Percentiles rank a stretch among this genome's conserved stretches.
Evolutionary conservation across 2,113 vertebrate species (phyloP).

Genomic region (Pipa parva): DNA sequence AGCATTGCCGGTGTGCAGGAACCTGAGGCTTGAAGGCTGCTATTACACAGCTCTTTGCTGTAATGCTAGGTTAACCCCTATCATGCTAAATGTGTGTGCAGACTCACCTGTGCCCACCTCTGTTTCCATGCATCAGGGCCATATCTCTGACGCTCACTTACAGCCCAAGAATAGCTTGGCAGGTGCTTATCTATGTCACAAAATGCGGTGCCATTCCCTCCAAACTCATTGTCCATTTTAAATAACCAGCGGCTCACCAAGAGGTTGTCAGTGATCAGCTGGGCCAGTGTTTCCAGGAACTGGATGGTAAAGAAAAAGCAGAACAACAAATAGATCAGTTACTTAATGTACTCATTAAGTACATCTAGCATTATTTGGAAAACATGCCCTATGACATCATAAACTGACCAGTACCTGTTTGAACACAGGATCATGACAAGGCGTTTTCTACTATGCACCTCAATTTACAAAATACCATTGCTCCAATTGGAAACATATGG

Average conservation of each 20-base stretch:
- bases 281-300: constrained; percentile 68
- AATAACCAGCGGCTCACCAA: constrained; percentile 78
- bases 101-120: constrained; percentile 71
- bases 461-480: no score
- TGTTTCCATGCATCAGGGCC: constrained; percentile 56
- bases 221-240: constrained; percentile 68
- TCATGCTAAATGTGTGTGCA: neutral
- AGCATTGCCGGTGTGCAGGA: constrained; percentile 62
- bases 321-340: no score
- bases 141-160: constrained; percentile 49
- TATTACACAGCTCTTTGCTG: constrained; percentile 48
- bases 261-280: constrained; percentile 65
- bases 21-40: constrained; percentile 62
- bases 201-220: constrained; percentile 70
- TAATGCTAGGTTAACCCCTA: constrained; percentile 58
- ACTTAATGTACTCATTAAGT: no score
- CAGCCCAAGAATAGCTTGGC: constrained; percentile 61
- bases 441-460: no score
- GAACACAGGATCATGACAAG: no score
- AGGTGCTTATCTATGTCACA: constrained; percentile 69
- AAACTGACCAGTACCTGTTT: no score
- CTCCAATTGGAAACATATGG: no score
- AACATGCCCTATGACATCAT: no score
- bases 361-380: no score
- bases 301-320: constrained; percentile 46